Conservation (phyloP, 2,888 invertebrate species). For the Polylopha cassiicola region DNA sequence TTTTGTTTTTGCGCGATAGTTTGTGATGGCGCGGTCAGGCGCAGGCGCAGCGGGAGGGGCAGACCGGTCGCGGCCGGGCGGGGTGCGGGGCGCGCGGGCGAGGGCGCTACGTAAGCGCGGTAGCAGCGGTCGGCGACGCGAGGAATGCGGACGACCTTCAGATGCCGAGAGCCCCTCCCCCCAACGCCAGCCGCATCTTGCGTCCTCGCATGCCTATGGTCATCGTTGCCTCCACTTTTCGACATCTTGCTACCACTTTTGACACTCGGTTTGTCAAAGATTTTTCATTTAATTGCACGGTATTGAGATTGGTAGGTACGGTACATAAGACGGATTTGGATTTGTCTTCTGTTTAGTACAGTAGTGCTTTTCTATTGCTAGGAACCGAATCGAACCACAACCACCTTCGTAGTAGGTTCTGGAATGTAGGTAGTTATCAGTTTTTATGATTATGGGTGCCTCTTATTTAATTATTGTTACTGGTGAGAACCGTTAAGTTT, state of each 20-base stretch:
- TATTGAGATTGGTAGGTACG: constrained; percentile 35
- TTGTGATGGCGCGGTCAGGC: constrained; percentile 63
- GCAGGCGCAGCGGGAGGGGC: constrained; percentile 44
- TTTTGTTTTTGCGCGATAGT: constrained; percentile 73
- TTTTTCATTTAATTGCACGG: constrained; percentile 44
- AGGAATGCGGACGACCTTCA: constrained; percentile 78
- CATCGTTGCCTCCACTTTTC: constrained; percentile 71
- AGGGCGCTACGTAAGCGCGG: constrained; percentile 77
- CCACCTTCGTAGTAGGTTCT: too few species aligned
- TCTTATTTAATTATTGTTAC: too few species aligned
- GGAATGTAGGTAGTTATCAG: too few species aligned
- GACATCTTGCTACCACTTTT: constrained; percentile 69
- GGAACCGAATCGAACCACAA: too few species aligned
- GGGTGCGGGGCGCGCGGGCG: constrained; percentile 34
- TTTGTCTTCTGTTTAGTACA: too few species aligned
- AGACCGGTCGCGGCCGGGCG: constrained; percentile 54
- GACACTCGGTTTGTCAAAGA: constrained; percentile 67
- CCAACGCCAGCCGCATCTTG: constrained; percentile 72
- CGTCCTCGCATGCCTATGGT: constrained; percentile 74
- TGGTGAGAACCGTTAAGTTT: too few species aligned
- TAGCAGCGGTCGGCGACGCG: constrained; percentile 76
- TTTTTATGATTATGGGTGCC: too few species aligned
- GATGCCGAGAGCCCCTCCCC: constrained; percentile 75
- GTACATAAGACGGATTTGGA: too few species aligned
- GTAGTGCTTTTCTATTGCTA: too few species aligned